These are phyloP conservation scores for Sesia apiformis DNA, from an alignment of 2,888 invertebrate genomes.

Conservation along the genomic window DNA sequence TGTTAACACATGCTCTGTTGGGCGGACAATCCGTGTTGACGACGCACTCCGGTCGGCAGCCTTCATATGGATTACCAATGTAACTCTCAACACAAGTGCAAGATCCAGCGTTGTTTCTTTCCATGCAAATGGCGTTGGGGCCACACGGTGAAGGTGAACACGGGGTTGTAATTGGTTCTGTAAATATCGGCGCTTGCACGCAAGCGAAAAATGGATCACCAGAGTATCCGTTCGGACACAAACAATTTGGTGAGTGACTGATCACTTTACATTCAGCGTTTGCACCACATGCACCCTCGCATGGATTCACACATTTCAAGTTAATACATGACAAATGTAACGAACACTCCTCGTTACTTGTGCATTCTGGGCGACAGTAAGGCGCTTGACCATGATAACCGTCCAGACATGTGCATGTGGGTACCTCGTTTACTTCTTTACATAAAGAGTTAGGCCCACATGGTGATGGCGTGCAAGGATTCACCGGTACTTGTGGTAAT, in stretches of 20 bases:
- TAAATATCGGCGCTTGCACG: conserved; percentile 37
- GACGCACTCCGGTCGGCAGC: conserved; percentile 83
- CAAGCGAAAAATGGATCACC: conserved; percentile 87
- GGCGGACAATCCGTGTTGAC: conserved; percentile 82
- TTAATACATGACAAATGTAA: conserved; percentile 81
- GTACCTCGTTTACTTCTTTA: conserved; percentile 78
- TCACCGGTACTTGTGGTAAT: conserved; percentile 51
- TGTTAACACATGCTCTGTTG: conserved; percentile 80
- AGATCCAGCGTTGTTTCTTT: conserved; percentile 75
- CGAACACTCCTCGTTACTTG: conserved; percentile 83
- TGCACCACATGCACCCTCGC: conserved; percentile 80
- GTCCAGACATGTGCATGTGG: conserved; percentile 83
- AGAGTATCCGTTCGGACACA: conserved; percentile 78
- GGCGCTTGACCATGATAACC: conserved; percentile 82
- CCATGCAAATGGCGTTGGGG: conserved; percentile 77
- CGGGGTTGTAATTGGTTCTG: conserved; percentile 59
- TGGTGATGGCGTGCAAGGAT: conserved; percentile 84
- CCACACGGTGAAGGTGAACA: conserved; percentile 79
- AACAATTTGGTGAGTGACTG: conserved; percentile 84
- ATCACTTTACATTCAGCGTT: conserved; percentile 85
- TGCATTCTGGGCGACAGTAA: conserved; percentile 86
- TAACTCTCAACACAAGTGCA: conserved; percentile 82
- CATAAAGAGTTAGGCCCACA: conserved; percentile 87
- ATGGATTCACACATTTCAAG: conserved; percentile 85
- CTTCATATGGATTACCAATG: conserved; percentile 85